These are phyloP conservation scores for rat (Rattus norvegicus) DNA, from an alignment of 2,113 vertebrate genomes.

Conservation along the genomic window DNA sequence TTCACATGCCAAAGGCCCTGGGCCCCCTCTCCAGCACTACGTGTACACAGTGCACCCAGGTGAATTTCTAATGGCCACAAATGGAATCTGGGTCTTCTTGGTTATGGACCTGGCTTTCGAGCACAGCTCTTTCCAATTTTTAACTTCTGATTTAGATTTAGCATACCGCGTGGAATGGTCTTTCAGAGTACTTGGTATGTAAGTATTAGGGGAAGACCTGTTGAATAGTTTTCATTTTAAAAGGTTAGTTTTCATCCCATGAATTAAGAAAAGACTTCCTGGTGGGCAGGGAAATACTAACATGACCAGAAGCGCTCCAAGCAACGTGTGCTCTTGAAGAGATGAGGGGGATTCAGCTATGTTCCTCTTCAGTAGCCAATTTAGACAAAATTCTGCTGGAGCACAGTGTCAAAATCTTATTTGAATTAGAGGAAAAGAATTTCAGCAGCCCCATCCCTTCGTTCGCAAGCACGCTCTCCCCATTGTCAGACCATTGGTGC, in stretches of 20 bases:
- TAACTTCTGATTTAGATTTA: conserved; percentile 9
- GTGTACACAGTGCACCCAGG: not conserved
- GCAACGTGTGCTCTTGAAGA: not conserved
- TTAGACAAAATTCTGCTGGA: not conserved
- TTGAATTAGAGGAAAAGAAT: conserved; percentile 59
- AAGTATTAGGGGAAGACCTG: not conserved
- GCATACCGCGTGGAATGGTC: not conserved
- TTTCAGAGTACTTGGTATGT: not conserved
- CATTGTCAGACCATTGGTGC: conserved; percentile 73
- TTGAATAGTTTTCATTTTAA: not conserved
- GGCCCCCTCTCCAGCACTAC: not conserved
- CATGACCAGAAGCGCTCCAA: rapidly evolving
- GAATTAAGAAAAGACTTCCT: not conserved
- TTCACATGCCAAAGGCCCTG: not conserved
- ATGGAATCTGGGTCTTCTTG: not conserved
- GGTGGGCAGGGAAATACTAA: not conserved
- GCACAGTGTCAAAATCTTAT: conserved; percentile 43
- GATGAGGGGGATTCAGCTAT: not conserved
- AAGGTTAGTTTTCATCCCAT: not conserved
- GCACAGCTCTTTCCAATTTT: not conserved
- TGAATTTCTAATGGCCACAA: not conserved
- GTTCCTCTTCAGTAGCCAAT: not conserved
- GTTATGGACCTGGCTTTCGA: not conserved
- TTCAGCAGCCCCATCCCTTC: conserved; percentile 70
- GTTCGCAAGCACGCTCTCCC: conserved; percentile 70